A percentile compares a stretch with the other conserved stretches of the same genome.
phyloP scores from a whole-genome alignment of 2,113 vertebrate genomes.

The Apistogramma diplotaenia region DNA sequence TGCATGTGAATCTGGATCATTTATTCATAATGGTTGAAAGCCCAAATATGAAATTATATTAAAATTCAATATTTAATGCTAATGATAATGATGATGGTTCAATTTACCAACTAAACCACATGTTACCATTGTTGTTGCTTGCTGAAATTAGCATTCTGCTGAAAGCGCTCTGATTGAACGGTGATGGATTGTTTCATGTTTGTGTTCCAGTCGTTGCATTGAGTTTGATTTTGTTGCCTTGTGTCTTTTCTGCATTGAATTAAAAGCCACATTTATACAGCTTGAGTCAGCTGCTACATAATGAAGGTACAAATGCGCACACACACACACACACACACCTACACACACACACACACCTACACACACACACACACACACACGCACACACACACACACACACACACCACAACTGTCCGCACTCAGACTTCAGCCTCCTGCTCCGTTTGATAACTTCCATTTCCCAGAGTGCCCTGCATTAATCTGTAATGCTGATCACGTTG shows the following conservation, averaged over 20 bases:
- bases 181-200: background rate
- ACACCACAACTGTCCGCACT: background rate
- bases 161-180: background rate
- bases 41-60: background rate
- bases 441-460: constrained; percentile 37
- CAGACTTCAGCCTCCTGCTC: background rate
- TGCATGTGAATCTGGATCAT: background rate
- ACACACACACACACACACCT: background rate
- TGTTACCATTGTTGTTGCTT: no score
- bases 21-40: background rate
- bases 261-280: fast-evolving
- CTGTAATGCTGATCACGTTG: constrained; percentile 68
- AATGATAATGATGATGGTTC: background rate
- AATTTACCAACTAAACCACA: background rate
- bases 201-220: no score
- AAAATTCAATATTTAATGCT: background rate
- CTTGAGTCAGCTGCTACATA: background rate
- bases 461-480: constrained; percentile 25
- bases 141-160: background rate
- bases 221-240: background rate
- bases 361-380: background rate
- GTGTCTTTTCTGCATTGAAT: background rate
- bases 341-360: background rate
- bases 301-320: background rate
- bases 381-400: background rate